A percentile compares a stretch with the other conserved stretches of the same genome.
These are phyloP conservation scores for Fragum fragum DNA, from an alignment of 2,888 invertebrate species.

Conservation along the genomic window DNA sequence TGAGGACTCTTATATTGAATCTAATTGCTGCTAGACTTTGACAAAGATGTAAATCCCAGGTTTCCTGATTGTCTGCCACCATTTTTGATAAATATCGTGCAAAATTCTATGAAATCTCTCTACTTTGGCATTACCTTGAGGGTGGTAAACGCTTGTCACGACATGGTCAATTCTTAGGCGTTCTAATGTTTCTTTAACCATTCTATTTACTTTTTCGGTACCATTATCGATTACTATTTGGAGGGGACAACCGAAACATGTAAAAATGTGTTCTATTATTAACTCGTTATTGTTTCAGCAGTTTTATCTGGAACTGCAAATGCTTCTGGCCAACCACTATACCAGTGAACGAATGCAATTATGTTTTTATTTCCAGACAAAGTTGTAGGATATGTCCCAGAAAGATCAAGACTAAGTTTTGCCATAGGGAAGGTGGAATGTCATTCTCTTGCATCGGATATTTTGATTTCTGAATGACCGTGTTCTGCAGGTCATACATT, in stretches of 20 bases:
- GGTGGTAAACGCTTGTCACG: constrained; percentile 14
- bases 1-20: constrained; percentile 48
- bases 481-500: constrained; percentile 47
- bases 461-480: no score
- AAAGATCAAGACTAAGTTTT: no score
- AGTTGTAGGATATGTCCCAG: no score
- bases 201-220: constrained; percentile 25
- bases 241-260: no score
- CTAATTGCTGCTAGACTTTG: constrained; percentile 42
- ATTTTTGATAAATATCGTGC: background rate
- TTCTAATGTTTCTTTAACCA: constrained; percentile 22
- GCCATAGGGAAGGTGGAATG: no score
- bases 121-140: constrained; percentile 26
- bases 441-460: no score
- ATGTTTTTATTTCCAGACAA: no score
- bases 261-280: constrained; percentile 41
- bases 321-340: no score
- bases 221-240: constrained; percentile 25
- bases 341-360: no score
- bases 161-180: constrained; percentile 21
- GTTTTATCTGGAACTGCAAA: no score
- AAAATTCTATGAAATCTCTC: constrained; percentile 25
- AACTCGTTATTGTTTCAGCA: no score
- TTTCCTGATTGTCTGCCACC: background rate
- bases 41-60: constrained; percentile 10